Evolutionary conservation across 2,888 invertebrate species (phyloP).

Genomic region (Trichogramma evanescens): DNA sequence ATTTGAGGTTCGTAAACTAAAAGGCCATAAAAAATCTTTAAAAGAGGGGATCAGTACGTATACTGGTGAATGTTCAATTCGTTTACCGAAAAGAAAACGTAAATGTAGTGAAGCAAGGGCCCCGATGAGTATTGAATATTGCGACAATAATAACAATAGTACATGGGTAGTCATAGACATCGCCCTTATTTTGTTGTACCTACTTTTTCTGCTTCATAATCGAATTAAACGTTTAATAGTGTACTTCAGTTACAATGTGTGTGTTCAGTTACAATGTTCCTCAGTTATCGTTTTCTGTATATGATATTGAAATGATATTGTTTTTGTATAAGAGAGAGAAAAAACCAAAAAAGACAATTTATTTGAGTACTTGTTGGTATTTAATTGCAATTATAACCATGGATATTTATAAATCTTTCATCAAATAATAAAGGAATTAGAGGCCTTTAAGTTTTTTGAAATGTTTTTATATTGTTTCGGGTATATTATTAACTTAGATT

Average conservation of each 20-base stretch:
- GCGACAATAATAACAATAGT: background rate
- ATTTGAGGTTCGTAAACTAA: too few relatives aligned
- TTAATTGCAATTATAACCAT: too few relatives aligned
- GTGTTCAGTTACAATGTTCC: background rate
- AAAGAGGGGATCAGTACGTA: conserved; percentile 29
- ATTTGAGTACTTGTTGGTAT: too few relatives aligned
- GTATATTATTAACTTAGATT: too few relatives aligned
- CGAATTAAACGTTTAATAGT: too few relatives aligned
- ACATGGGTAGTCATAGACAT: background rate
- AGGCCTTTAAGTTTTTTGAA: too few relatives aligned
- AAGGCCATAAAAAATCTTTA: too few relatives aligned
- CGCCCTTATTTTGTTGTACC: background rate
- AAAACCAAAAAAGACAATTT: too few relatives aligned
- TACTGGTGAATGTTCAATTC: conserved; percentile 48
- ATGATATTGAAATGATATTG: background rate
- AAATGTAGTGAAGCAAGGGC: conserved; percentile 19
- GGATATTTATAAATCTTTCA: too few relatives aligned
- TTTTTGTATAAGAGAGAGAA: background rate
- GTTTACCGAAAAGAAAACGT: conserved; percentile 38
- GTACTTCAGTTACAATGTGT: background rate
- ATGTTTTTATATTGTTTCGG: too few relatives aligned
- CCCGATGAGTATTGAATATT: too few relatives aligned
- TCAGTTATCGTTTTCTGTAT: background rate
- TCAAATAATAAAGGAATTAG: too few relatives aligned
- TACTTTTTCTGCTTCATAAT: background rate